Base-by-base conservation (phyloP, 2,888 invertebrate species). In the Limnephilus auricula region DNA sequence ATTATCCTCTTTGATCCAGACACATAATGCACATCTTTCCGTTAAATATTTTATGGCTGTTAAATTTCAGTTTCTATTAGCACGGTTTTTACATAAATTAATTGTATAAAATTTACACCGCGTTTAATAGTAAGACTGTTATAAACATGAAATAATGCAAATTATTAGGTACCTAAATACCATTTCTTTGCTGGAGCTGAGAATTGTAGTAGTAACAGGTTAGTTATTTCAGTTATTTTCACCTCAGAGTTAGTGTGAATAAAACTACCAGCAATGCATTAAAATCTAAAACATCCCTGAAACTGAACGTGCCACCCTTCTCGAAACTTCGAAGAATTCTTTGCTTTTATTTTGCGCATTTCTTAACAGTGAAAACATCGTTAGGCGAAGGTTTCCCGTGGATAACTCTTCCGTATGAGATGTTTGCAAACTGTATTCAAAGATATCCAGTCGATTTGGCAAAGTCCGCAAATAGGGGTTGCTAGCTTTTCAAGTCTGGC, bases 381-480 rank as follows among this genome's bases (percentile, higher is more conserved):
- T 92, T 92, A 92, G 89, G 37, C 79, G 85, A 86, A 79, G 45
- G 65, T 90, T 90, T 90, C 86, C 31, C 50, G 45, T 32, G 13
- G 50, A 45, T 82, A 45, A 30, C 34, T 65, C 37, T 84, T 84
- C 34, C 65, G 65, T 32, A 31, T 87, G 87, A 87, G 89, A 90
- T 93, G 91, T 93, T 93, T 93, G 93, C 90, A 93, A 93, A 92
- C 93, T 92, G 92, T 91, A 92, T 92, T 91, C 92, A 92, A 91
- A 92, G 92, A 90, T 78, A 88, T 31, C 85, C 90, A 82, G 90
- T 87, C 91, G 91, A 91, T 91, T 92, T 92, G 89, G 80, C 83
- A 65, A 45, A 34, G 87, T 50, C 87, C 34, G 87, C 50, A 87
- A 50, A 85, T 79, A 80, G 65, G 91, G 87, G 86, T 90, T 91